Evolutionary conservation across 2,888 invertebrate species (phyloP).

Genomic region (Nymphalis c-album): DNA sequence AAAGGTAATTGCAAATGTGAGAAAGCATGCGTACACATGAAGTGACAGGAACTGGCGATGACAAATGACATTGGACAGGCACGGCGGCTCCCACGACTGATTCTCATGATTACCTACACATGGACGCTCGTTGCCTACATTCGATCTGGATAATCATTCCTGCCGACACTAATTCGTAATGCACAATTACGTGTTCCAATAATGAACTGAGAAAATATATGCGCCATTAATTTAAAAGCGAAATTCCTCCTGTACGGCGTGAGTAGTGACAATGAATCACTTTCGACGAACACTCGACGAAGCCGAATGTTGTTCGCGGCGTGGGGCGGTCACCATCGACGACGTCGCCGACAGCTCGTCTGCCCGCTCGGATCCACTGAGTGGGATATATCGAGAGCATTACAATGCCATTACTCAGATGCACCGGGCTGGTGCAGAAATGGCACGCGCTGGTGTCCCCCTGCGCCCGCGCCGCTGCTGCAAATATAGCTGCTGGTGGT

Average conservation of each 20-base stretch:
- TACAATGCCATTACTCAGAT: conserved; percentile 81
- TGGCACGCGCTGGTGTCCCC: conserved; percentile 74
- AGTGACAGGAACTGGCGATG: conserved; percentile 73
- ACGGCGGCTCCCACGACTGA: conserved; percentile 64
- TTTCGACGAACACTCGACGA: conserved; percentile 26
- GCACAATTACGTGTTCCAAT: conserved; percentile 38
- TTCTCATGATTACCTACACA: conserved; percentile 63
- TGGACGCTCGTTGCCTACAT: conserved; percentile 42
- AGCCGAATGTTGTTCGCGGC: conserved; percentile 24
- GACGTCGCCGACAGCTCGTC: conserved; percentile 69
- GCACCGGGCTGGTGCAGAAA: conserved; percentile 80
- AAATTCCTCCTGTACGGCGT: conserved; percentile 31
- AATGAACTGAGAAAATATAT: conserved; percentile 42
- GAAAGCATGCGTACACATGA: conserved; percentile 66
- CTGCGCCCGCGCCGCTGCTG: conserved; percentile 68
- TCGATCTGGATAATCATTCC: conserved; percentile 47
- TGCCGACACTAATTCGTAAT: conserved; percentile 44
- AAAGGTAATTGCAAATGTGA: conserved; percentile 74
- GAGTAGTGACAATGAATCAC: conserved; percentile 34
- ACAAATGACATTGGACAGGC: conserved; percentile 66
- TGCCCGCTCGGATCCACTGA: conserved; percentile 60
- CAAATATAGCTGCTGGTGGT: conserved; percentile 79
- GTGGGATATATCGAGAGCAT: conserved; percentile 77
- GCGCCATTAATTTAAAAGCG: conserved; percentile 38
- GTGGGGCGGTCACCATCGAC: conserved; percentile 40